Conservation (phyloP, 2,797 vertebrate species). For the Nothura maculosa region DNA sequence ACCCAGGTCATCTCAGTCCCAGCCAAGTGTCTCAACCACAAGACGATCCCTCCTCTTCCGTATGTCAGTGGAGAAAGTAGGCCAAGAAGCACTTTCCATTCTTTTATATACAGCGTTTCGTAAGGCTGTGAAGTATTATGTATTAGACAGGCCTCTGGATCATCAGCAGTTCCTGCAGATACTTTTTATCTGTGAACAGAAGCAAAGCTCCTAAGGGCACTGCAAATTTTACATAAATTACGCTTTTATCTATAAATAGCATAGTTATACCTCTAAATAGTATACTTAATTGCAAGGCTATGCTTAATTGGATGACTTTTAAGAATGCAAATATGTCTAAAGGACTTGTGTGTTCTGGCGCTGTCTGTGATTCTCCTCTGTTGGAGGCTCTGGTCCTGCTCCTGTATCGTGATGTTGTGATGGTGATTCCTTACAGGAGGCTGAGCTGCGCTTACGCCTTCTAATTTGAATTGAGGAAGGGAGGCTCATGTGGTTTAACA, state of each 20-base stretch:
- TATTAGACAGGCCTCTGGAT: conserved; percentile 68
- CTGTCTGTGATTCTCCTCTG: not conserved
- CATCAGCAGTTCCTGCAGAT: conserved; percentile 19
- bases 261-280: not conserved
- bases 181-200: conserved; percentile 69
- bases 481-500: not conserved
- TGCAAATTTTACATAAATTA: conserved; percentile 41
- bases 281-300: not conserved
- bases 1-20: conserved; percentile 66
- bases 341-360: not conserved
- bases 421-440: rapidly evolving
- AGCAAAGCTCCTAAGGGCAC: conserved; percentile 27
- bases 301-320: not conserved
- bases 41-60: conserved; percentile 57
- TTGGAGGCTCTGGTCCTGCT: not conserved
- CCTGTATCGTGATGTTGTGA: not conserved
- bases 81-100: conserved; percentile 62
- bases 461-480: not conserved
- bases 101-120: conserved; percentile 46
- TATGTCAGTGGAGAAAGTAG: conserved; percentile 60
- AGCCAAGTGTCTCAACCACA: conserved; percentile 74
- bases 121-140: conserved; percentile 62
- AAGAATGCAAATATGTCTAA: not conserved
- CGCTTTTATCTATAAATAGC: conserved; percentile 3
- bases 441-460: not conserved